These are phyloP conservation scores for Melanotaenia maccullochi DNA, from an alignment of 2,797 vertebrate species.

Conservation along the genomic window DNA sequence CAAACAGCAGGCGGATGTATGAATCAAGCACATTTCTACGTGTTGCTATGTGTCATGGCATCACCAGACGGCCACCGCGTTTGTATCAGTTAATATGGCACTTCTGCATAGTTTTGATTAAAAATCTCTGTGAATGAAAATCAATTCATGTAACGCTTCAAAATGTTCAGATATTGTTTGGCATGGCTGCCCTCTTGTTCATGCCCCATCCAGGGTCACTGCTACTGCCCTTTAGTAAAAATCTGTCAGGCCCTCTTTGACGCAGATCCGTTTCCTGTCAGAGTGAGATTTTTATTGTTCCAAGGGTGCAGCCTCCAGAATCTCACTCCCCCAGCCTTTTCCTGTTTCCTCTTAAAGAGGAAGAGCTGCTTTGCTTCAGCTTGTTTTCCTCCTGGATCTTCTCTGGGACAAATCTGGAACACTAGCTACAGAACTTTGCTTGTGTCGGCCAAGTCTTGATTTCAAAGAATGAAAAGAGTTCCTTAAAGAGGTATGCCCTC, in stretches of 20 bases:
- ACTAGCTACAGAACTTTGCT: conserved; percentile 46
- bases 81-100: not conserved
- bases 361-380: conserved; percentile 79
- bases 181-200: conserved; percentile 63
- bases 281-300: conserved; percentile 93
- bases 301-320: conserved; percentile 80
- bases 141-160: not conserved
- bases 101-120: not conserved
- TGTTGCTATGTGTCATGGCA: not conserved
- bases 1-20: not conserved
- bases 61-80: not conserved
- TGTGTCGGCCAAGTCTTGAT: conserved; percentile 69
- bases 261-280: conserved; percentile 92
- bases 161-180: conserved; percentile 42
- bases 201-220: conserved; percentile 84
- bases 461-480: conserved; percentile 78
- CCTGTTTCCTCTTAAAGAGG: conserved; percentile 92
- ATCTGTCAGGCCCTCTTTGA: conserved; percentile 86
- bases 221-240: conserved; percentile 80
- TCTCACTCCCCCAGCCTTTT: conserved; percentile 89
- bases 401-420: conserved; percentile 77
- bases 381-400: conserved; percentile 53
- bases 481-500: conserved; percentile 63
- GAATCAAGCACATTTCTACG: not conserved
- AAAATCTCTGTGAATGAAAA: conserved; percentile 3